Conservation (phyloP, 2,797 vertebrate genomes). For the Miichthys miiuy region DNA sequence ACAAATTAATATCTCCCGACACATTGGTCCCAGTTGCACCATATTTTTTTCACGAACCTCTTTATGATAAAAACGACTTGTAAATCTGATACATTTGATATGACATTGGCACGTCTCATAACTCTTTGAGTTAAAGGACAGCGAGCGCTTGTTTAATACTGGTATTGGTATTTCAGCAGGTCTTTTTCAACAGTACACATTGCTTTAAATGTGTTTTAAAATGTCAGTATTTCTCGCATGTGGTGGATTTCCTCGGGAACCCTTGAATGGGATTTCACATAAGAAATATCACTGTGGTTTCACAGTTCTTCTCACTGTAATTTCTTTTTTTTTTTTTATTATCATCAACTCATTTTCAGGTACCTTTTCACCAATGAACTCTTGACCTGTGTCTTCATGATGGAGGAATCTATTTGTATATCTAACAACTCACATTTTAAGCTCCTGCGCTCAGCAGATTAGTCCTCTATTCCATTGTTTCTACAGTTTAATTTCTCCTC, state of each 20-base stretch:
- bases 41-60: conserved; percentile 4
- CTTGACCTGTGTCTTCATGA: conserved; percentile 50
- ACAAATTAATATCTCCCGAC: conserved; percentile 42
- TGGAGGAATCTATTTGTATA: conserved; percentile 53
- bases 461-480: conserved; percentile 42
- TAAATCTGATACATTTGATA: conserved; percentile 52
- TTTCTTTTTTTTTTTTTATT: conserved; percentile 21
- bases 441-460: conserved; percentile 58
- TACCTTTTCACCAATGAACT: conserved; percentile 63
- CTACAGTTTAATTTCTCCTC: conserved; percentile 57
- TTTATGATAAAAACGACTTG: conserved; percentile 29
- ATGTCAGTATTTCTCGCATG: conserved; percentile 61
- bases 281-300: conserved; percentile 50
- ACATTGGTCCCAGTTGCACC: conserved; percentile 37
- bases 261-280: conserved; percentile 46
- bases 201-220: conserved; percentile 76
- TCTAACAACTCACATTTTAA: conserved; percentile 57
- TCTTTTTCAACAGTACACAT: conserved; percentile 67
- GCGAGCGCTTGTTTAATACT: too few relatives aligned
- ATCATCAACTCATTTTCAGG: conserved; percentile 59
- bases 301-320: conserved; percentile 59
- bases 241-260: conserved; percentile 46
- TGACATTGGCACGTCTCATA: conserved; percentile 43
- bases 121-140: conserved; percentile 10
- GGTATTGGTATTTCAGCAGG: conserved; percentile 33